These are phyloP conservation scores for Hydroisotoma schaefferi DNA, from an alignment of 2,888 invertebrate genomes.

Conservation along the genomic window DNA sequence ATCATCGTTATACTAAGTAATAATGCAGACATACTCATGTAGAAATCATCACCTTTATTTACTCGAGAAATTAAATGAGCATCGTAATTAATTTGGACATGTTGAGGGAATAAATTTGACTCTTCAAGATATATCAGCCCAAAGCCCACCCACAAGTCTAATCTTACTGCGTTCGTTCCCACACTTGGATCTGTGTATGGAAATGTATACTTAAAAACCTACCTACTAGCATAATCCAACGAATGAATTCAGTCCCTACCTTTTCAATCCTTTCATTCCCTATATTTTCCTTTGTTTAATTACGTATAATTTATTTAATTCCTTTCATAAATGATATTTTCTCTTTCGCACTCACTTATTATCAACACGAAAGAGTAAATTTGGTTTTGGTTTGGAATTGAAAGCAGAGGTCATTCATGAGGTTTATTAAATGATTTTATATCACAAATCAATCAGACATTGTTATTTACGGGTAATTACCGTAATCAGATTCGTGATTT, in stretches of 20 bases:
- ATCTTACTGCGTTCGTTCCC: conserved; percentile 5
- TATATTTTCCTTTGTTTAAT: conserved; percentile 4
- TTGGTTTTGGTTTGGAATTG: too few relatives aligned
- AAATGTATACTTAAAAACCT: background rate
- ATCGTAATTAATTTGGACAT: conserved; percentile 14
- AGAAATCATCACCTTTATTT: conserved; percentile 6
- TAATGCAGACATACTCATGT: conserved; percentile 9
- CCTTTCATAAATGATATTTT: conserved; percentile 13
- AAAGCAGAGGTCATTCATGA: too few relatives aligned
- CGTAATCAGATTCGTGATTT: too few relatives aligned
- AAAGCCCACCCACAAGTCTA: conserved; percentile 2
- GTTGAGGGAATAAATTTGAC: conserved; percentile 11
- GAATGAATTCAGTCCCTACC: conserved; percentile 8
- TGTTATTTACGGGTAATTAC: too few relatives aligned
- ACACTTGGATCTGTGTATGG: background rate
- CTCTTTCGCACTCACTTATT: conserved; percentile 12
- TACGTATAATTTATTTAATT: conserved; percentile 17
- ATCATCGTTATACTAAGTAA: too few relatives aligned
- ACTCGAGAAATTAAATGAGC: conserved; percentile 3
- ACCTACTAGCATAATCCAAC: conserved; percentile 6
- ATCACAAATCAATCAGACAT: background rate
- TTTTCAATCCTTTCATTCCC: too few relatives aligned
- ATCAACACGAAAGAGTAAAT: conserved; percentile 7
- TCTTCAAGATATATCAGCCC: background rate
- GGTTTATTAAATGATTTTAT: too few relatives aligned